Evolutionary conservation across 2,113 vertebrate species (phyloP).

Genomic region (Galemys pyrenaicus): DNA sequence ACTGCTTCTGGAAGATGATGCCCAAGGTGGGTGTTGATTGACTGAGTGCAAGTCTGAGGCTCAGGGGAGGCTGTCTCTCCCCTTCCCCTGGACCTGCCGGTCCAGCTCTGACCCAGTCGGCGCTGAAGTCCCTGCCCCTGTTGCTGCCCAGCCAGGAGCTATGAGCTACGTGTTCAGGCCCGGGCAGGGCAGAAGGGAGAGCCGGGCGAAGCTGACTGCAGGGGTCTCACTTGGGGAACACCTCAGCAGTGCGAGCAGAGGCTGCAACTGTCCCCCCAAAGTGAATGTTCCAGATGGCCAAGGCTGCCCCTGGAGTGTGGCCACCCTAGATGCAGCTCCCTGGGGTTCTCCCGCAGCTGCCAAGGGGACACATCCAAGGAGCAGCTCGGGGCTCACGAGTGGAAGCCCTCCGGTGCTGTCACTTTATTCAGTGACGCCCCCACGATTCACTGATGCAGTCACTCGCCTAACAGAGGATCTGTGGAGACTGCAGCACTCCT

Average conservation of each 20-base stretch:
- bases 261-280: neutral
- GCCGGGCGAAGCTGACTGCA: neutral
- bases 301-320: neutral
- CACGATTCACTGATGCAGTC: neutral
- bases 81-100: neutral
- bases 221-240: neutral
- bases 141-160: neutral
- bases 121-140: neutral
- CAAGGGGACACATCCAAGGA: neutral
- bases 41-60: neutral
- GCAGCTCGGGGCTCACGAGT: neutral
- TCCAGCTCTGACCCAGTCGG: neutral
- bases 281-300: neutral
- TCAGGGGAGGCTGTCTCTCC: neutral
- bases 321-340: neutral
- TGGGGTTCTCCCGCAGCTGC: neutral
- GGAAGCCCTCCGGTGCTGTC: neutral
- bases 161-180: neutral
- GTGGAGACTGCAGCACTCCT: neutral
- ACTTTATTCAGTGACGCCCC: neutral
- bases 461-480: neutral
- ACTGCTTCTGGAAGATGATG: neutral
- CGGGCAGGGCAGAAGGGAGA: neutral
- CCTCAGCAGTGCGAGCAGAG: neutral
- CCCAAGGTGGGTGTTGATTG: neutral